phyloP scores from a whole-genome alignment of 2,113 vertebrate genomes.

The Tapirus terrestris region DNA sequence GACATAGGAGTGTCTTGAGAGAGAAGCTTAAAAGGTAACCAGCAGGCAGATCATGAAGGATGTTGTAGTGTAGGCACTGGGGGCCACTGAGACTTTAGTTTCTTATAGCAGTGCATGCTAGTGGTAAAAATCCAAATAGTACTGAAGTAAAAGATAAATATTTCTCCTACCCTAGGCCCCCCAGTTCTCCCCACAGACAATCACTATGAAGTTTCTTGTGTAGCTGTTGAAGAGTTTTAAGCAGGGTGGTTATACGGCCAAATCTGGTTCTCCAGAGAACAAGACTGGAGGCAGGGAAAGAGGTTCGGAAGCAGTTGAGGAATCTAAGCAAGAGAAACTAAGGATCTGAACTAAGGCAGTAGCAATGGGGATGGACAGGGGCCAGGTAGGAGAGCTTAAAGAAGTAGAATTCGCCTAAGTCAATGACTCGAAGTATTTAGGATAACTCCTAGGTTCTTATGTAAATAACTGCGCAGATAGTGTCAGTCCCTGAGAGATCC shows the following conservation, averaged over 20 bases:
- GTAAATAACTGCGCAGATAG: neutral
- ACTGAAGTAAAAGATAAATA: neutral
- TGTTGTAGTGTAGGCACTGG: neutral
- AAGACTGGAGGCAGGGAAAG: neutral
- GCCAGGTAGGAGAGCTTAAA: neutral
- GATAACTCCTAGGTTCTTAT: neutral
- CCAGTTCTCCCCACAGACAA: neutral
- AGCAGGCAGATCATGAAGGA: neutral
- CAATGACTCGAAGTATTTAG: neutral
- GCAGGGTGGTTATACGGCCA: neutral
- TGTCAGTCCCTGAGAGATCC: neutral
- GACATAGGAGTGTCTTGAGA: neutral
- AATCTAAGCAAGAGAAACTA: neutral
- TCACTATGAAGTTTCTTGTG: neutral
- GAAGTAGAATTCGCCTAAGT: neutral
- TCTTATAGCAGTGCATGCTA: neutral
- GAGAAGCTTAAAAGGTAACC: neutral
- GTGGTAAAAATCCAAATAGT: neutral
- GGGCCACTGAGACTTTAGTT: neutral
- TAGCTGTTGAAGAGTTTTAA: neutral
- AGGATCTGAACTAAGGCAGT: neutral
- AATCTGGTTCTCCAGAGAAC: neutral
- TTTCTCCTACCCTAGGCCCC: neutral
- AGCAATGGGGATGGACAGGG: neutral
- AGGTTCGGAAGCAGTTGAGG: slow-evolving; percentile 9